Evolutionary conservation across 2,113 vertebrate species (phyloP).

Genomic region (Petrocephalus microphthalmus): DNA sequence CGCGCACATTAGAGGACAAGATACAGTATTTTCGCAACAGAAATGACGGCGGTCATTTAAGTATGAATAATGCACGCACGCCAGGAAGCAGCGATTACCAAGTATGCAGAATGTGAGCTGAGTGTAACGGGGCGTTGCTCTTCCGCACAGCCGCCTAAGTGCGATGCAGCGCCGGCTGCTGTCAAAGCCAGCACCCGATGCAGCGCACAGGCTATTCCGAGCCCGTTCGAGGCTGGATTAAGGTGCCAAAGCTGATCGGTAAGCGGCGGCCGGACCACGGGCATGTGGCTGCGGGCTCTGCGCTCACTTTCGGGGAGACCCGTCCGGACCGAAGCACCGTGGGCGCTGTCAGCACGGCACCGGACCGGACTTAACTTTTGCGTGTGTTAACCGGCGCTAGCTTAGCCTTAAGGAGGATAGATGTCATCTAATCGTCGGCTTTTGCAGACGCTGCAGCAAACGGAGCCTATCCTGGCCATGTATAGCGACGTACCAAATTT

Average conservation of each 20-base stretch:
- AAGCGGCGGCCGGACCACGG: not conserved
- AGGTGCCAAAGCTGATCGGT: not conserved
- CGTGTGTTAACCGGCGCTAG: not conserved
- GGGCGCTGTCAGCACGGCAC: not conserved
- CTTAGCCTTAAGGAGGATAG: not conserved
- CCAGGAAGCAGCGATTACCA: not conserved
- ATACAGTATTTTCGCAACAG: not conserved
- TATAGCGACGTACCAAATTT: conserved; percentile 52
- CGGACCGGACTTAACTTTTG: not conserved
- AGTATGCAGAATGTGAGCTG: not conserved
- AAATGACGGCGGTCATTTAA: not conserved
- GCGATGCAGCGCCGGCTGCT: not conserved
- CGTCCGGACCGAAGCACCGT: not conserved
- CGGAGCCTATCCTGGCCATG: not conserved
- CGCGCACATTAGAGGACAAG: not conserved
- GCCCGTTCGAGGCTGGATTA: not conserved
- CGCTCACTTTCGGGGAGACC: not conserved
- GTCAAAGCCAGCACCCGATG: not conserved
- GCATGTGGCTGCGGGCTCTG: not conserved
- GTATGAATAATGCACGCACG: not conserved
- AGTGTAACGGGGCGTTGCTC: not conserved
- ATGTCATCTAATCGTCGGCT: not conserved
- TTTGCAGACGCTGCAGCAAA: not conserved
- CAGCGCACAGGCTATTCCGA: not conserved
- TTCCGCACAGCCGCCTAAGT: not conserved